A percentile compares a stretch with the other conserved stretches of the same genome.
Conservation (phyloP, 2,888 invertebrate species). For the Polymixis lichenea region DNA sequence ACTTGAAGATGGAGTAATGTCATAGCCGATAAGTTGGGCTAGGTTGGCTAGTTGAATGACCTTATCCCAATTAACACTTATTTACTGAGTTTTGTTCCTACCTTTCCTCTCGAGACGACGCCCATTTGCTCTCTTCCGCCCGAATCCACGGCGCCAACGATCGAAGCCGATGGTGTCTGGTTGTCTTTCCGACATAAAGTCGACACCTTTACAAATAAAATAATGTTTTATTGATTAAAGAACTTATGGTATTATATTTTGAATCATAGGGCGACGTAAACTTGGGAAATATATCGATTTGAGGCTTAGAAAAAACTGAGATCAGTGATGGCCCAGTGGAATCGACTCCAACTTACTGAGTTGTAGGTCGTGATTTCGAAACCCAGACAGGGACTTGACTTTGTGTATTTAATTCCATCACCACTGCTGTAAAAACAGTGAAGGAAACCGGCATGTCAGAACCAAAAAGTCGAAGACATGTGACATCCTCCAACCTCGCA, state of each 20-base stretch:
- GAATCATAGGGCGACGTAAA: neutral
- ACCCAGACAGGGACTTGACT: too few relatives aligned
- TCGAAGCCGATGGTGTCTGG: slow-evolving; percentile 81
- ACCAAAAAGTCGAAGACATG: too few relatives aligned
- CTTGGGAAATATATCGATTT: neutral
- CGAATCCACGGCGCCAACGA: slow-evolving; percentile 89
- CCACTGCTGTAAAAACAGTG: too few relatives aligned
- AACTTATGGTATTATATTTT: neutral
- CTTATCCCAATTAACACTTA: neutral
- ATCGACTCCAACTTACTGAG: too few relatives aligned
- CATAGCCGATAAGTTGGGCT: neutral
- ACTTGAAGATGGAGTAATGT: neutral
- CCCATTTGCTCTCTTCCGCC: slow-evolving; percentile 86
- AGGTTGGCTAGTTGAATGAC: neutral
- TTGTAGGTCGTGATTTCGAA: too few relatives aligned
- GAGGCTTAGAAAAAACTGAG: neutral
- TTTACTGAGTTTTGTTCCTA: slow-evolving; percentile 50
- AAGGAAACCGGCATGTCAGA: too few relatives aligned
- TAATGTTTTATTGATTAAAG: neutral
- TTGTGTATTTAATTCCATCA: too few relatives aligned
- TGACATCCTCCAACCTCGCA: too few relatives aligned
- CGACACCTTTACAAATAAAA: slow-evolving; percentile 77
- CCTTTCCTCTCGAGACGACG: slow-evolving; percentile 82
- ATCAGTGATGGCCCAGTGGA: too few relatives aligned
- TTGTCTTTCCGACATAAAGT: slow-evolving; percentile 86